Base-by-base conservation (phyloP, 2,797 vertebrate species). In the Cyprinodon diabolis region DNA sequence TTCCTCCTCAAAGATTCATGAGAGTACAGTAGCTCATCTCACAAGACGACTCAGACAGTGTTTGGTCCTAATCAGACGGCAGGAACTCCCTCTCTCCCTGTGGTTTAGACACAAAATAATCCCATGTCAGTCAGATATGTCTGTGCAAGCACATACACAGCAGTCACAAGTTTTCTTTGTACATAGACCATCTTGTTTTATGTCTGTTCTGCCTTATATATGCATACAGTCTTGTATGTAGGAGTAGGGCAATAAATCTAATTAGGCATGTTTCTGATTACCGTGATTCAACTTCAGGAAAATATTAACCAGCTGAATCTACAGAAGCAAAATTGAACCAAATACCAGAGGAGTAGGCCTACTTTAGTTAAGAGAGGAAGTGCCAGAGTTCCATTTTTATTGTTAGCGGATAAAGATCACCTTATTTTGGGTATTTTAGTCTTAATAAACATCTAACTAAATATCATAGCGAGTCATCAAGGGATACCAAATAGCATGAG, bases 181-280 rank as follows among this genome's bases (percentile, higher is more conserved):
- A 68, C 60, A 81, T 68, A 72, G 71, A 84, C 71, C 25, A 6
- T 66, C 78, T 52, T 67, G 48, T 74, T 73, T 82, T 73, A 66
- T 66, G 47, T 75, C 69, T 56, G 47, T 69, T 68, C 66, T 40
- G 66, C 72, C 69, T 71, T 71, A 73, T 51, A 5, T 82, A 49
- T 13, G 9, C 74, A 49, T 15, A 52, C 49, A 82, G 82, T 62
- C 17, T 62, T 2, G 14, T 72, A 70, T 69, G 80, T 74, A 8
- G 77, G 72, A 87, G 89, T 76, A 14, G 68, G 8, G 68, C 68
- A 40, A 66, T 68, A 69, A 82, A 80, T 75, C 80, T 60, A 55
- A 63, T 56, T 78, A 73, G 90, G 90, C 86, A 86, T 94, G 93
- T 80, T 94, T 94, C 85, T 89, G 85, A 92, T 94, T 94, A 92